phyloP scores from a whole-genome alignment of 2,113 vertebrate species.

The Varanus salvator region DNA sequence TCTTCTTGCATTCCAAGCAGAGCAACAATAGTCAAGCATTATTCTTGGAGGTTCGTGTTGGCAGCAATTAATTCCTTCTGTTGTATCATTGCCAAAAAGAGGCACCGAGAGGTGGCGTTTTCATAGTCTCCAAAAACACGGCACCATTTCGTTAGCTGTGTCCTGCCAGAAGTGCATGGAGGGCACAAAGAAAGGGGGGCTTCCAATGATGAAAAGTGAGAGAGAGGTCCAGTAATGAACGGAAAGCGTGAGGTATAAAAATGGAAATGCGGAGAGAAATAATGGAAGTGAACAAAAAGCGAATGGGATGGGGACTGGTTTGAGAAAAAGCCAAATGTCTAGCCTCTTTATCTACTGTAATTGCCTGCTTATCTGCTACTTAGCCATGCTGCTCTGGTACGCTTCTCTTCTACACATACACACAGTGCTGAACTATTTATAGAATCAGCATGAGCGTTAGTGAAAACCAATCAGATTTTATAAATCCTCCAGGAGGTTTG shows the following conservation, averaged over 20 bases:
- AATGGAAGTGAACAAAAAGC: slow-evolving; percentile 10
- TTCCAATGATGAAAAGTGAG: not conserved
- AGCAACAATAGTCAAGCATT: not conserved
- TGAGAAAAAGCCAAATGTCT: slow-evolving; percentile 12
- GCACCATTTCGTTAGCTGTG: slow-evolving; percentile 19
- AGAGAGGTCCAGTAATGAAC: not conserved
- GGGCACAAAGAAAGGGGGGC: not conserved
- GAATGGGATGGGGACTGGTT: not conserved
- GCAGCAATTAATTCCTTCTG: not conserved
- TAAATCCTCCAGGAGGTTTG: slow-evolving; percentile 37
- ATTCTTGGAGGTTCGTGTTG: not conserved
- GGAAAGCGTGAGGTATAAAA: not conserved
- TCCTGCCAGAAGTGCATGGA: slow-evolving; percentile 4
- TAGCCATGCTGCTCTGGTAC: slow-evolving; percentile 23
- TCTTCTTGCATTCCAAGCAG: not conserved
- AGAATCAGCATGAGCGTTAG: slow-evolving; percentile 40
- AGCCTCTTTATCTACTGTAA: slow-evolving; percentile 47
- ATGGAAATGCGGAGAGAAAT: slow-evolving; percentile 35
- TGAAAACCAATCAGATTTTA: slow-evolving; percentile 55
- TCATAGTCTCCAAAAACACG: not conserved
- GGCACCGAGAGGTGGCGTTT: slow-evolving; percentile 7
- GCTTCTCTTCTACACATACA: slow-evolving; percentile 27
- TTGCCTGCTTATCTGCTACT: slow-evolving; percentile 37
- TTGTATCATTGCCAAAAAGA: not conserved
- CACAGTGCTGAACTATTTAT: slow-evolving; percentile 51